Conservation (phyloP, 2,113 vertebrate genomes). For the Herpetotheres cachinnans region DNA sequence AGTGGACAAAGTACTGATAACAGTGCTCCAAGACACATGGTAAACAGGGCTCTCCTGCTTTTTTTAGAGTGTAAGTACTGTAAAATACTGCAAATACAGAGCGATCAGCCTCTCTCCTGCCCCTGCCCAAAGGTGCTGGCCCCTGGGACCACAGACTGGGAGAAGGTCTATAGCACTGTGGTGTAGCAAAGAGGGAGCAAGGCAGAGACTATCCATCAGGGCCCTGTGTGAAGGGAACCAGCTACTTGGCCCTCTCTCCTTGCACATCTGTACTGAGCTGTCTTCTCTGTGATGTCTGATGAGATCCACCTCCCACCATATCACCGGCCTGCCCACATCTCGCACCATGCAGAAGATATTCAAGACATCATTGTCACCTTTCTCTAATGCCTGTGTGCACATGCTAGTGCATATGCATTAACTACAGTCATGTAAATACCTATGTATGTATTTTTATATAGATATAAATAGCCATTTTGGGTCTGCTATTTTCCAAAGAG, state of each 20-base stretch:
- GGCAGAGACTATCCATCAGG: neutral
- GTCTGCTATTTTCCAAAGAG: neutral
- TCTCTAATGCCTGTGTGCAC: neutral
- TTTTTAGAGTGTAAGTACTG: neutral
- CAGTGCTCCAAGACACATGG: neutral
- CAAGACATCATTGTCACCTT: neutral
- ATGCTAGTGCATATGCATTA: neutral
- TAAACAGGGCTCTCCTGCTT: neutral
- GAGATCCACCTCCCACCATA: neutral
- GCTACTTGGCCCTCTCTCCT: neutral
- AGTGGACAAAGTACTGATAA: neutral
- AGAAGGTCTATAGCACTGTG: neutral
- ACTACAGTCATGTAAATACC: neutral
- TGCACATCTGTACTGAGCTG: neutral
- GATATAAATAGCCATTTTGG: neutral
- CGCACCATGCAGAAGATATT: neutral
- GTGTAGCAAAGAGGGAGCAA: neutral
- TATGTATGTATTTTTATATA: neutral
- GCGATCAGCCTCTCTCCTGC: neutral
- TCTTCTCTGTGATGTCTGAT: neutral
- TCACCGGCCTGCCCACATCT: neutral
- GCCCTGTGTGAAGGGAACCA: fast-evolving
- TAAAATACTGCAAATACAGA: neutral
- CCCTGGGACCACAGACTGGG: neutral
- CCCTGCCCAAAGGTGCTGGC: neutral